Base-by-base conservation (phyloP, 2,113 vertebrate genomes). In the Terrapene triunguis region DNA sequence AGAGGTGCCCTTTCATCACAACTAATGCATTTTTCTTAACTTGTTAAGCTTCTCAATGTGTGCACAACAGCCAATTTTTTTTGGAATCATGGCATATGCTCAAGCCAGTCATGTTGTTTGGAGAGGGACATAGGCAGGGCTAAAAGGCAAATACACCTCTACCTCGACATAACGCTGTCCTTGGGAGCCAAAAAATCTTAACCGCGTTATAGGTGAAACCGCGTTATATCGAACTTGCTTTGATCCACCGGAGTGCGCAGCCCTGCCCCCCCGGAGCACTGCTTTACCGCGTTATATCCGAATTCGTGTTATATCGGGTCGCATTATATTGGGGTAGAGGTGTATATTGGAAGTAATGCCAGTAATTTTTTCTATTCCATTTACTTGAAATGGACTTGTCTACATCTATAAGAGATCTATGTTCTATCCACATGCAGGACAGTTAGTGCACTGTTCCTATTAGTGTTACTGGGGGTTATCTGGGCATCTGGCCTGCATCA, bases 261-360 rank as follows among this genome's bases (percentile, higher is more conserved):
- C 44, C 44, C 44, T 44, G 44, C 44, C 44, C 44, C 44, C 44
- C 44, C 44, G 44, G 44, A 44, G 6, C 44, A 44, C 44, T 44
- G 44, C 44, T 44, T 44, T 44, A 6, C 44, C 44, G 44, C 44
- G 44, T 44, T 44, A 44, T 44, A 44, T 44, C 44, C 44, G 6
- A 44, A 44, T 44, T 44, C 44, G 44, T 44, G 44, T 44, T 44
- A 44, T 44, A 44, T 44, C 44, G 44, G 44, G 44, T 44, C 44
- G 44, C 44, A 2, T 44, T 44, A 44, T 44, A 44, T 44, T 44
- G 44, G 5, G 44, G 44, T 44, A 44, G 44, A 44, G 44, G 6
- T 44, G 44, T 44, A 86, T 0, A 2, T 1, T 82, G 1, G 2
- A 5, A 57, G 4, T 1, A 32, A n/a, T 1, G 1, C 22, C 38